These are phyloP conservation scores for Dynastes grantii DNA, from an alignment of 2,888 invertebrate genomes.

Conservation along the genomic window DNA sequence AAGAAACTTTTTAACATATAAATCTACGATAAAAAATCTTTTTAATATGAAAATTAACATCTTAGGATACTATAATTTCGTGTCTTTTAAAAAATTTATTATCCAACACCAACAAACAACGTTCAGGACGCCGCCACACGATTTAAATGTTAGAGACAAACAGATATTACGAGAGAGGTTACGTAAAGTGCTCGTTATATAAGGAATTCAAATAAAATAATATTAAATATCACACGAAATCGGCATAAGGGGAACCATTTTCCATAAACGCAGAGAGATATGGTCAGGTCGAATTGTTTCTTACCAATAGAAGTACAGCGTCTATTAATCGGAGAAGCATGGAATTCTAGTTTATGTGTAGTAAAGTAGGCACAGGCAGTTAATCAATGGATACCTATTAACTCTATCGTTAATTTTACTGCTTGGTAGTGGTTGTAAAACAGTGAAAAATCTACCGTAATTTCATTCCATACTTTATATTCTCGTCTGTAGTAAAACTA, in stretches of 20 bases:
- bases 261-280: background rate
- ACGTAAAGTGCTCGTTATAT: slow-evolving; percentile 29
- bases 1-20: background rate
- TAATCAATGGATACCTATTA: slow-evolving; percentile 19
- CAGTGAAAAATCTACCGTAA: background rate
- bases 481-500: too few relatives aligned
- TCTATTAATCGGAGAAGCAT: background rate
- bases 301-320: background rate
- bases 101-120: background rate
- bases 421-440: background rate
- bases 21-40: background rate
- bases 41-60: slow-evolving; percentile 14
- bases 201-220: slow-evolving; percentile 34
- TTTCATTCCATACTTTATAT: too few relatives aligned
- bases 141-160: background rate
- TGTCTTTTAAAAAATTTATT: background rate
- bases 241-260: background rate
- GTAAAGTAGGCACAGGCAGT: slow-evolving; percentile 1
- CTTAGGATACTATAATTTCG: background rate
- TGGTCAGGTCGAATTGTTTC: background rate
- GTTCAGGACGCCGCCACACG: background rate
- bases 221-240: slow-evolving; percentile 25
- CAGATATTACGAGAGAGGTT: background rate
- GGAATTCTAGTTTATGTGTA: slow-evolving; percentile 22
- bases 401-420: slow-evolving; percentile 1